These are phyloP conservation scores for Apotomis capreana DNA, from an alignment of 2,888 invertebrate genomes.

Conservation along the genomic window DNA sequence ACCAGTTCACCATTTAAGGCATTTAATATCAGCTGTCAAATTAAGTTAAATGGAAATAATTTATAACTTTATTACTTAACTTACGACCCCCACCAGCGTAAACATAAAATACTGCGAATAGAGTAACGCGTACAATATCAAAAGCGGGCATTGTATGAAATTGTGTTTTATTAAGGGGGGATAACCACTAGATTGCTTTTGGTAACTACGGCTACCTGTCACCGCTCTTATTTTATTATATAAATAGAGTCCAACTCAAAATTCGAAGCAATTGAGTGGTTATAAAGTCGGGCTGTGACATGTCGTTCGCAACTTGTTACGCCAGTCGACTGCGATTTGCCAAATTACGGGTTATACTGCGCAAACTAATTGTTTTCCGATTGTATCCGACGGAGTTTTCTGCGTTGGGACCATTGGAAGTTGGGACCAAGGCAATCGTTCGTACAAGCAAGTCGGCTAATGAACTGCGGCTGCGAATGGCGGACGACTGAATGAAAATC, in stretches of 20 bases:
- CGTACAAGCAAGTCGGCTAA: constrained; percentile 31
- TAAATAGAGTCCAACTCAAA: no score
- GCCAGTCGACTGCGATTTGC: constrained; percentile 63
- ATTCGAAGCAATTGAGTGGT: no score
- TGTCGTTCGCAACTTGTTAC: constrained; percentile 78
- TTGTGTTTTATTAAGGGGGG: constrained; percentile 81
- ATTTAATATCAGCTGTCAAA: constrained; percentile 78
- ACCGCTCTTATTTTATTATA: no score
- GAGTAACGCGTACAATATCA: constrained; percentile 63
- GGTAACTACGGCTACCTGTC: no score
- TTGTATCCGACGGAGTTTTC: constrained; percentile 53
- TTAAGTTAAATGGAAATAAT: constrained; percentile 82
- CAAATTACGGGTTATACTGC: constrained; percentile 68
- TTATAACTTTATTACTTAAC: constrained; percentile 77
- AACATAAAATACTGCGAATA: constrained; percentile 77
- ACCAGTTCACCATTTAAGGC: constrained; percentile 61
- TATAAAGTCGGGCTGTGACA: constrained; percentile 76
- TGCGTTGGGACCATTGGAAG: constrained; percentile 35
- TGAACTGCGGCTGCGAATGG: constrained; percentile 33
- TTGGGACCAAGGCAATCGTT: constrained; percentile 37
- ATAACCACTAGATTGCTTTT: no score
- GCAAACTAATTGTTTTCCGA: constrained; percentile 75
- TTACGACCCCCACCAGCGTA: constrained; percentile 70
- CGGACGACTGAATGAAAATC: constrained; percentile 28
- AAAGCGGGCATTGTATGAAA: constrained; percentile 73